Base-by-base conservation (phyloP, 2,888 invertebrate genomes). In the Callyntrura guangdongensis region DNA sequence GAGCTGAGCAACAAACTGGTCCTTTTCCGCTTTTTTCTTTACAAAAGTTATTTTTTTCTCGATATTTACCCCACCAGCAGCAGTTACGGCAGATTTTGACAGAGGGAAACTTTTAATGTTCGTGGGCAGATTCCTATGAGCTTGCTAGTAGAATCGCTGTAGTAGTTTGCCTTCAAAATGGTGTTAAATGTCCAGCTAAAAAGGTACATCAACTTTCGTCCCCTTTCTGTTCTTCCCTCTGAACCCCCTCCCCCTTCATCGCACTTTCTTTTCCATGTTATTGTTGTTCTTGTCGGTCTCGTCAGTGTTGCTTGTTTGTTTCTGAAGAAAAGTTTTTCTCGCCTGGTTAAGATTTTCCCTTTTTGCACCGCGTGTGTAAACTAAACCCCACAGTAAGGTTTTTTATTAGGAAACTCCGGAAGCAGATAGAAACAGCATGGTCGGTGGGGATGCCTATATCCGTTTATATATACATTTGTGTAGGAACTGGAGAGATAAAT, bases 151-250 rank as follows among this genome's bases (percentile, higher is more conserved):
- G 3, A 6, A 36, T 36, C 36, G 36, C 3, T 2, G 36, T 36
- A 6, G 72, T 49, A 45, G 20, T 72, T 20, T 11, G 20, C 47
- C 47, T 61, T 69, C 20, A 72, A 79, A 77, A 79, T 11, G 22
- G 79, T 56, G 79, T 79, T 79, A 79, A 36, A 79, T 79, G 79
- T 56, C 56, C 79, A 27, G 77, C 53, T 79, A 79, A 79, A 79
- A 79, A 79, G 53, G 79, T 53, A 53, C 79, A 79, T 79, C 56
- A 20, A 11, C 36, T 36, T 36, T 36, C 0, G 20, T 47, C 45
- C 4, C 12, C 47, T 17, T 36, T 1, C n/a, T 53, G 2, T n/a
- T n/a, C n/a, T n/a, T 53, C 53, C 53, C 14, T 53, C 53, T 14
- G n/a, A n/a, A 53, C 11, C 8, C n/a, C 53, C 14, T 53, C 11